phyloP scores from a whole-genome alignment of 2,888 invertebrate genomes.

The Drosophila trichaetosa region DNA sequence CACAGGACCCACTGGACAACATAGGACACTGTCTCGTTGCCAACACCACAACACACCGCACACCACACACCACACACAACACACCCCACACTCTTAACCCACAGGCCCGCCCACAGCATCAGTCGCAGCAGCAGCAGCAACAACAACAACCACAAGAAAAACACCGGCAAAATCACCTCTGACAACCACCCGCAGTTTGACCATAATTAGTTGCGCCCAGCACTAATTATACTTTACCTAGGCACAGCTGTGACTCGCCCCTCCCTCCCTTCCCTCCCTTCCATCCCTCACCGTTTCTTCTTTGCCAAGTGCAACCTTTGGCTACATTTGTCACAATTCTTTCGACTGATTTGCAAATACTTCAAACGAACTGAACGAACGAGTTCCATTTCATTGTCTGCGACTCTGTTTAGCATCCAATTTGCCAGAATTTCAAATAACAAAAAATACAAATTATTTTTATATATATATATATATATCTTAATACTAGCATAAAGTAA shows the following conservation, averaged over 20 bases:
- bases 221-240: neutral
- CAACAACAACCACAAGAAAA: neutral
- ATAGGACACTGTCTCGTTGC: slow-evolving; percentile 4
- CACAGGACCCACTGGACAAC: slow-evolving; percentile 6
- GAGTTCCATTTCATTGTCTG: neutral
- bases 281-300: neutral
- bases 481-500: neutral
- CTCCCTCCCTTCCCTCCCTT: neutral
- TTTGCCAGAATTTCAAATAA: neutral
- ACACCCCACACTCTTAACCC: neutral
- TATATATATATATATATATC: too few species aligned
- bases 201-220: slow-evolving; percentile 45
- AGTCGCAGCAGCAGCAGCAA: neutral
- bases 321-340: neutral
- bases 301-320: neutral
- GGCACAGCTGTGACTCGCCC: neutral
- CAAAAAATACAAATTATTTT: neutral
- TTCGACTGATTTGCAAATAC: neutral
- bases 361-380: neutral
- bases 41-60: slow-evolving; percentile 17
- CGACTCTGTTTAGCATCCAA: neutral
- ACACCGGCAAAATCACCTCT: slow-evolving; percentile 18
- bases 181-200: slow-evolving; percentile 57
- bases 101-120: neutral
- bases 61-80: neutral